Base-by-base conservation (phyloP, 1,140 invertebrate genomes). In the Hydropsyche tenuis region DNA sequence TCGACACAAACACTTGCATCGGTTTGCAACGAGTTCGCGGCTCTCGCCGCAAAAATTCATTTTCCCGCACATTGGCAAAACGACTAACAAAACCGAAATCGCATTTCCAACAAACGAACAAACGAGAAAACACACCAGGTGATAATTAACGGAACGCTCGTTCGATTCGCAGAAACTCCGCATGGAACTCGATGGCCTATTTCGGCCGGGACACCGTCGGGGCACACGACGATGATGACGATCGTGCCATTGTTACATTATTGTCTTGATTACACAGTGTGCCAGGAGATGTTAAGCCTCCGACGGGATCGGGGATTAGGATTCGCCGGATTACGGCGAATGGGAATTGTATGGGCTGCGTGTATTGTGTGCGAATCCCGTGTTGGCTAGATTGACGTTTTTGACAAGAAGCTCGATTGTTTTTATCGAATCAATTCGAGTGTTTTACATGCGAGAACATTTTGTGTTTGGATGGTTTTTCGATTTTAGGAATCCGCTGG, bases 181-280 rank as follows among this genome's bases (percentile, higher is more conserved):
- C 27, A 27, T 16, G 25, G 37, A 43, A 43, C 2, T 2, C 45
- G 2, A 1, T 46, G 45, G 14, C 14, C 18, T n/a, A n/a, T 46
- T 16, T 16, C 45, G 45, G 45, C 18, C 45, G n/a, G n/a, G n/a
- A n/a, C n/a, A n/a, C n/a, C n/a, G n/a, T 37, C 30, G 30, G 30
- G 30, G 30, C 30, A 9, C 9, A 37, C 30, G 30, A 4, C 30
- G 30, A 37, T 37, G 30, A 37, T 53, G 48, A 20, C 48, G 45
- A 46, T 46, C 45, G 45, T 12, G 18, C 48, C 20, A 20, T 53
- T 53, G 48, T 53, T 43, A 53, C 62, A 72, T 64, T 72, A 72
- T 72, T 62, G 70, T 72, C 70, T 72, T 53, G 70, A 72, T 72
- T 72, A 72, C 70, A 72, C 70, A 11, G 70, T 46, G 51, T 60